These are phyloP conservation scores for Philopotamus ludificatus DNA, from an alignment of 1,140 invertebrate genomes.

Conservation along the genomic window DNA sequence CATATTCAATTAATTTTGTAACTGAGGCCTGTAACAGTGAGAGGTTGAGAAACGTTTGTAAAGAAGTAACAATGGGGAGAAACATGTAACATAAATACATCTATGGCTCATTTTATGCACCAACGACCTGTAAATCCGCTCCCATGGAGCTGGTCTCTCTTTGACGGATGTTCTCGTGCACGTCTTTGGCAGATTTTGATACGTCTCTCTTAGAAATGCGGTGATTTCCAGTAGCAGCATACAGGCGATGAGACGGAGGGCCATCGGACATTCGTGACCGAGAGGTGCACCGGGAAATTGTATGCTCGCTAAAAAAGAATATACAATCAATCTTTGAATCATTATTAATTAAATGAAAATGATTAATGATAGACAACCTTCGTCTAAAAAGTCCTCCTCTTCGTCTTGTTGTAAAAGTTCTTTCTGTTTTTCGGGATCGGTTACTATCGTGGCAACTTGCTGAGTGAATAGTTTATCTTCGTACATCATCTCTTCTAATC, in stretches of 20 bases:
- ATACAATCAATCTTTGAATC: too few relatives aligned
- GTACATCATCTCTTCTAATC: constrained; percentile 79
- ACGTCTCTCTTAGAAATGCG: constrained; percentile 94
- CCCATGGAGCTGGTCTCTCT: constrained; percentile 74
- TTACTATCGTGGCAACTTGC: constrained; percentile 67
- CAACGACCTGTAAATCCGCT: constrained; percentile 67
- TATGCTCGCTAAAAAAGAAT: constrained; percentile 72
- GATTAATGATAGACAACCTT: constrained; percentile 62
- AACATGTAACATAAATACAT: constrained; percentile 41
- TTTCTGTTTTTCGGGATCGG: constrained; percentile 80
- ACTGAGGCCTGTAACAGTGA: not conserved
- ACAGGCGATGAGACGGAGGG: constrained; percentile 89
- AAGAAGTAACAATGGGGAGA: constrained; percentile 24
- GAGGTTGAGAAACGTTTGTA: constrained; percentile 24
- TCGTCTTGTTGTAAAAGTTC: constrained; percentile 89
- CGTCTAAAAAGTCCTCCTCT: constrained; percentile 97
- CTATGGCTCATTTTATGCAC: constrained; percentile 42
- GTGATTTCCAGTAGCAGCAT: constrained; percentile 95
- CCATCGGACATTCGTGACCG: constrained; percentile 77
- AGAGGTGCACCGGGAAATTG: constrained; percentile 74
- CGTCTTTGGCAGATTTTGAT: constrained; percentile 73
- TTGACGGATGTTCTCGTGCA: constrained; percentile 66
- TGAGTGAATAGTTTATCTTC: constrained; percentile 74
- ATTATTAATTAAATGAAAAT: too few relatives aligned
- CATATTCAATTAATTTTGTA: constrained; percentile 3